Percentiles rank a stretch among this genome's conserved stretches.
These are phyloP conservation scores for Drosophila merina DNA, from an alignment of 2,888 invertebrate genomes.

Conservation along the genomic window DNA sequence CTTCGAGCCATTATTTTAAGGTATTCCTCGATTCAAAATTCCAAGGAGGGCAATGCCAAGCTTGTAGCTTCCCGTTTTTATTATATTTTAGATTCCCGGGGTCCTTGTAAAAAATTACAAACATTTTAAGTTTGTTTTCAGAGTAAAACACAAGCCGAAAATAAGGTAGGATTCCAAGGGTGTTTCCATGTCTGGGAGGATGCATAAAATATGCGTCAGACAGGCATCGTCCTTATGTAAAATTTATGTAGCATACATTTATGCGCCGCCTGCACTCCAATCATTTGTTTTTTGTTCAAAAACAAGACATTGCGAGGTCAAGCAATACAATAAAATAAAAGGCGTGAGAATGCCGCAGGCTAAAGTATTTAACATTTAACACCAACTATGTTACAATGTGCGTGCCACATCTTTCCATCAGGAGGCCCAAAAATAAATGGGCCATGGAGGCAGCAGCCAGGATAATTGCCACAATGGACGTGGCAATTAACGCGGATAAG, in stretches of 20 bases:
- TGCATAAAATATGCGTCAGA: slow-evolving; percentile 58
- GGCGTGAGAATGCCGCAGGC: slow-evolving; percentile 73
- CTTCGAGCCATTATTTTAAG: slow-evolving; percentile 22
- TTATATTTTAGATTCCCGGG: slow-evolving; percentile 18
- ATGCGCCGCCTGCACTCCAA: slow-evolving; percentile 38
- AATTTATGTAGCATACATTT: slow-evolving; percentile 58
- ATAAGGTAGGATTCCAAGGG: slow-evolving; percentile 28
- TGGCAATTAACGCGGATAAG: slow-evolving; percentile 43
- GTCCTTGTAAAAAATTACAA: slow-evolving; percentile 58
- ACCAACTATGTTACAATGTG: slow-evolving; percentile 39
- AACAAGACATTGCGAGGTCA: slow-evolving; percentile 15
- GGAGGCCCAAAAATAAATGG: slow-evolving; percentile 56
- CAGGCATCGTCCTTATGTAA: slow-evolving; percentile 37
- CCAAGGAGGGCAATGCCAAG: slow-evolving; percentile 14
- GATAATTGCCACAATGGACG: slow-evolving; percentile 45
- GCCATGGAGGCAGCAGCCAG: slow-evolving; percentile 9
- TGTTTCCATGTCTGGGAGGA: slow-evolving; percentile 24
- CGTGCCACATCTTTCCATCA: slow-evolving; percentile 51
- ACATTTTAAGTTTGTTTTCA: slow-evolving; percentile 64
- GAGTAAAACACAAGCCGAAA: slow-evolving; percentile 11
- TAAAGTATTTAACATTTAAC: slow-evolving; percentile 66
- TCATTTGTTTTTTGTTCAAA: slow-evolving; percentile 56
- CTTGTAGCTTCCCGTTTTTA: slow-evolving; percentile 44
- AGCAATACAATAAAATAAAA: slow-evolving; percentile 59
- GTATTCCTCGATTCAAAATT: slow-evolving; percentile 1